These are phyloP conservation scores for Piscicola geometra DNA, from an alignment of 2,888 invertebrate genomes.

Conservation along the genomic window DNA sequence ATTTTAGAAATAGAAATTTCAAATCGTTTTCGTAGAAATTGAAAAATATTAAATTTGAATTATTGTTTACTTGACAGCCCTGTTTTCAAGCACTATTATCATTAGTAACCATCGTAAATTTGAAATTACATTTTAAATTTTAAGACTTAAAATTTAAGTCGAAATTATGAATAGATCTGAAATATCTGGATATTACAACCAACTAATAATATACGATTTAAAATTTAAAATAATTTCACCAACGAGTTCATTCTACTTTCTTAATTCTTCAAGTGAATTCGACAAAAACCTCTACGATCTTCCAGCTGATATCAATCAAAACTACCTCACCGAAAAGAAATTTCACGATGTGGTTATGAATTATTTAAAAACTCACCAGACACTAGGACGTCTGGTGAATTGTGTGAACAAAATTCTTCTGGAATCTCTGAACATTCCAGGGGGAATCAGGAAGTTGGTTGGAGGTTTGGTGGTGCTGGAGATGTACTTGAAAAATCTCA, in stretches of 20 bases:
- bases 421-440: not conserved
- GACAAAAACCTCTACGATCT: not conserved
- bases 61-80: no score
- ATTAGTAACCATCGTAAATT: no score
- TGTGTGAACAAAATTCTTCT: constrained; percentile 1
- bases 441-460: constrained; percentile 20
- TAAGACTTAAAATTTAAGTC: no score
- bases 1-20: no score
- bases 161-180: not conserved
- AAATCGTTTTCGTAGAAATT: no score
- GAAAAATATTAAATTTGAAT: no score
- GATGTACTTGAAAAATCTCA: constrained; percentile 24
- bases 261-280: not conserved
- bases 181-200: constrained; percentile 12
- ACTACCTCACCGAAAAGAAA: not conserved
- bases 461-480: constrained; percentile 29
- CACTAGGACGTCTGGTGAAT: constrained; percentile 6
- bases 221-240: constrained; percentile 4
- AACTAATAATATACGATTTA: constrained; percentile 1
- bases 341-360: constrained; percentile 4
- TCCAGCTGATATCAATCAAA: not conserved
- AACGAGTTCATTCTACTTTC: constrained; percentile 1
- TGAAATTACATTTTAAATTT: no score
- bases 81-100: no score
- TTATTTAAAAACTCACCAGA: constrained; percentile 4